These are phyloP conservation scores for Arctocebus calabarensis DNA, from an alignment of 2,797 vertebrate genomes.

Conservation along the genomic window DNA sequence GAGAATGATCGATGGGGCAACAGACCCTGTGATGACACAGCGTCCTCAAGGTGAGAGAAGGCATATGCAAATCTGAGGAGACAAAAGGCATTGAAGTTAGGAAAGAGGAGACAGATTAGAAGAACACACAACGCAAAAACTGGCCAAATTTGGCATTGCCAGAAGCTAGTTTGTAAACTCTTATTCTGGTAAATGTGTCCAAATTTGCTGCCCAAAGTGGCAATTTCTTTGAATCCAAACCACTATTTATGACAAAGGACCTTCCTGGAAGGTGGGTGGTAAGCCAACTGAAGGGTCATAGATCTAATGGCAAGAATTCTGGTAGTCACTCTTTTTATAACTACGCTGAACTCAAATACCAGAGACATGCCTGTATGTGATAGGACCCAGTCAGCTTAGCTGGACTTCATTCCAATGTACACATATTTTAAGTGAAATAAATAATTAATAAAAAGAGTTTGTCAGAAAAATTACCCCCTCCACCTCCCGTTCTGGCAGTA, in stretches of 20 bases:
- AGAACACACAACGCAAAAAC: neutral
- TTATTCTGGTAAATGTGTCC: neutral
- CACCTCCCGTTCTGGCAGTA: neutral
- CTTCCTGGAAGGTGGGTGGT: neutral
- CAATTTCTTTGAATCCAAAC: neutral
- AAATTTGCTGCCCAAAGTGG: neutral
- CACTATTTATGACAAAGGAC: neutral
- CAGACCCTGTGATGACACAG: neutral
- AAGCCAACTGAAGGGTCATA: neutral
- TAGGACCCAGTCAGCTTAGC: neutral
- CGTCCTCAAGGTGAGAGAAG: neutral
- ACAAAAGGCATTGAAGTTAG: neutral
- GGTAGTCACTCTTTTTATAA: neutral
- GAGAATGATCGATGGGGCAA: neutral
- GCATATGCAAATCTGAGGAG: neutral
- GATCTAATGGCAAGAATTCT: neutral
- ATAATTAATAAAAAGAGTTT: neutral
- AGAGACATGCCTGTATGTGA: neutral
- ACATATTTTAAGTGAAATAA: slow-evolving; percentile 38
- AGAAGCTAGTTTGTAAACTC: neutral
- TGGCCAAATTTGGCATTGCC: neutral
- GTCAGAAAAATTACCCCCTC: neutral
- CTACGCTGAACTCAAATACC: neutral
- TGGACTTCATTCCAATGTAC: neutral
- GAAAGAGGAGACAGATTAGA: neutral